These are phyloP conservation scores for Andrena chrysosceles DNA, from an alignment of 2,888 invertebrate species.

Conservation along the genomic window DNA sequence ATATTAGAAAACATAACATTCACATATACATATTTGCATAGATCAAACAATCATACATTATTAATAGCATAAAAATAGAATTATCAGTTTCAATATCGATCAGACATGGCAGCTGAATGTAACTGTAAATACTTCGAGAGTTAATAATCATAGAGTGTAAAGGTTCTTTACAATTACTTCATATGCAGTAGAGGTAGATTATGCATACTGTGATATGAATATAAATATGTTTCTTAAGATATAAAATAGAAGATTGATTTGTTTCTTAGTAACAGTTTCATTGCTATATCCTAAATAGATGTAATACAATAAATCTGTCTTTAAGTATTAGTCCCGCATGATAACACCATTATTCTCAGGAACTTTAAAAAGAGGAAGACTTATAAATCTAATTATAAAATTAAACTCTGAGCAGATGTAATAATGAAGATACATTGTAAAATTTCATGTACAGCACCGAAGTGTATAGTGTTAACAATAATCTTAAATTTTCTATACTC, in stretches of 20 bases:
- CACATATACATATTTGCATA: conserved; percentile 21
- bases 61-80: conserved; percentile 33
- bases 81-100: neutral
- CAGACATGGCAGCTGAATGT: conserved; percentile 24
- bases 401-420: conserved; percentile 9
- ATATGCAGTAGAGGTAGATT: conserved; percentile 31
- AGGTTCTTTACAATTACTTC: conserved; percentile 11
- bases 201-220: neutral
- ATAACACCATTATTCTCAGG: conserved; percentile 28
- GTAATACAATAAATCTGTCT: neutral
- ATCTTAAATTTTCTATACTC: neutral
- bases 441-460: neutral
- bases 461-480: neutral
- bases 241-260: neutral
- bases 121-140: conserved; percentile 27
- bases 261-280: conserved; percentile 5
- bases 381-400: conserved; percentile 24
- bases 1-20: conserved; percentile 24
- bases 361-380: conserved; percentile 45
- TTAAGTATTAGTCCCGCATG: conserved; percentile 3
- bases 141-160: conserved; percentile 9
- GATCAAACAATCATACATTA: neutral
- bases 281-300: neutral
- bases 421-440: neutral
- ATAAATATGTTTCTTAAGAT: neutral